Percentiles rank a stretch among this genome's conserved stretches.
Conservation (phyloP, 2,888 invertebrate species). For the Muschampia plurimacula region DNA sequence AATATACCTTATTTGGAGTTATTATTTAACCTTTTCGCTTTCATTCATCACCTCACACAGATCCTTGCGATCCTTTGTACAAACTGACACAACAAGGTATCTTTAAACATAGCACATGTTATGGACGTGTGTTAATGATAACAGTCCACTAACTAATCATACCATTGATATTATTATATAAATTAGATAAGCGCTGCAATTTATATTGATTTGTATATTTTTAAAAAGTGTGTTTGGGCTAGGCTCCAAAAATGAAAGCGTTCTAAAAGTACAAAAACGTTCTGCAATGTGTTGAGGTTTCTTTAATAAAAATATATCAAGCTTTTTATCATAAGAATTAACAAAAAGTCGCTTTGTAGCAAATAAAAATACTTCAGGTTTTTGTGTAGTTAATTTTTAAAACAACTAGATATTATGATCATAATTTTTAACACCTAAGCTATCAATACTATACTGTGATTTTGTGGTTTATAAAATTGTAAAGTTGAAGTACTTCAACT, state of each 20-base stretch:
- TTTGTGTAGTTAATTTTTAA: background rate
- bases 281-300: background rate
- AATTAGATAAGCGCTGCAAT: background rate
- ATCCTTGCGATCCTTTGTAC: constrained; percentile 77
- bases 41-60: constrained; percentile 80
- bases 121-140: constrained; percentile 53
- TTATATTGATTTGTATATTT: background rate
- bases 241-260: background rate
- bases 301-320: background rate
- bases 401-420: background rate
- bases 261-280: background rate
- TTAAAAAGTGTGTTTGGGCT: background rate
- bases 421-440: background rate
- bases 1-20: constrained; percentile 70
- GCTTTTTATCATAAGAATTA: background rate
- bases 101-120: constrained; percentile 70
- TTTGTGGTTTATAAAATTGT: no score
- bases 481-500: no score
- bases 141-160: constrained; percentile 54
- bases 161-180: constrained; percentile 11
- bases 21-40: constrained; percentile 64
- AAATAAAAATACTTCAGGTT: background rate
- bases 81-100: constrained; percentile 73
- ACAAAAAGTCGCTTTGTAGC: background rate
- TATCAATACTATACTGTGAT: background rate